phyloP scores from a whole-genome alignment of 1,140 invertebrate species.

The Drosophila grimshawi region DNA sequence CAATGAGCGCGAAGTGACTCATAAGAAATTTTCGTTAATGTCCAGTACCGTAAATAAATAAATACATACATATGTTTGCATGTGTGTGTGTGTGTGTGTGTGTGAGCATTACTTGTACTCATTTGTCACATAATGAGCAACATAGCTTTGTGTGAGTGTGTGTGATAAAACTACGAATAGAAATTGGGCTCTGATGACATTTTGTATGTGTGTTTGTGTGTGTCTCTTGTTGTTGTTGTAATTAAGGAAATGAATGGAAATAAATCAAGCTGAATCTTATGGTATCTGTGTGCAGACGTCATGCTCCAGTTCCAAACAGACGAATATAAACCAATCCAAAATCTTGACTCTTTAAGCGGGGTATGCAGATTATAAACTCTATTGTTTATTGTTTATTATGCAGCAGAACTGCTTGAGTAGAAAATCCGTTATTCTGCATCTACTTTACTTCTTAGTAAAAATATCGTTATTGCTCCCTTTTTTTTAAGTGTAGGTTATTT shows the following conservation, averaged over 20 bases:
- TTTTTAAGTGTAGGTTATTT: background rate
- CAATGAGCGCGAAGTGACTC: slow-evolving; percentile 35
- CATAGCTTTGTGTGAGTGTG: slow-evolving; percentile 14
- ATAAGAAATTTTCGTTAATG: slow-evolving; percentile 35
- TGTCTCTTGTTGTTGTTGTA: background rate
- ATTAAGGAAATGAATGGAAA: slow-evolving; percentile 20
- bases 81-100: background rate
- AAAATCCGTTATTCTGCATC: background rate
- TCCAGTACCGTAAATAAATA: slow-evolving; percentile 18
- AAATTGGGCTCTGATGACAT: slow-evolving; percentile 1
- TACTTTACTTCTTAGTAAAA: too few relatives aligned
- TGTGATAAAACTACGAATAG: slow-evolving; percentile 1
- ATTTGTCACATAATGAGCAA: slow-evolving; percentile 23
- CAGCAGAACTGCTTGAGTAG: background rate
- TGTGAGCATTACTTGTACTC: slow-evolving; percentile 11
- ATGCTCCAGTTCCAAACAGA: slow-evolving; percentile 30
- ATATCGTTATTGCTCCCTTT: background rate
- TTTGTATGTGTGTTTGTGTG: background rate
- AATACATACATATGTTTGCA: background rate
- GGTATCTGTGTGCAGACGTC: slow-evolving; percentile 14
- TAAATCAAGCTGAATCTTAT: slow-evolving; percentile 21
- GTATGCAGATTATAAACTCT: background rate
- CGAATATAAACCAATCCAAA: slow-evolving; percentile 6
- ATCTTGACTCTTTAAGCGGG: background rate
- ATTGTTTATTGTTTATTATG: background rate